A percentile compares a stretch with the other conserved stretches of the same genome.
Evolutionary conservation across 2,113 vertebrate genomes (phyloP).

Genomic region (Toxotes jaculatrix): DNA sequence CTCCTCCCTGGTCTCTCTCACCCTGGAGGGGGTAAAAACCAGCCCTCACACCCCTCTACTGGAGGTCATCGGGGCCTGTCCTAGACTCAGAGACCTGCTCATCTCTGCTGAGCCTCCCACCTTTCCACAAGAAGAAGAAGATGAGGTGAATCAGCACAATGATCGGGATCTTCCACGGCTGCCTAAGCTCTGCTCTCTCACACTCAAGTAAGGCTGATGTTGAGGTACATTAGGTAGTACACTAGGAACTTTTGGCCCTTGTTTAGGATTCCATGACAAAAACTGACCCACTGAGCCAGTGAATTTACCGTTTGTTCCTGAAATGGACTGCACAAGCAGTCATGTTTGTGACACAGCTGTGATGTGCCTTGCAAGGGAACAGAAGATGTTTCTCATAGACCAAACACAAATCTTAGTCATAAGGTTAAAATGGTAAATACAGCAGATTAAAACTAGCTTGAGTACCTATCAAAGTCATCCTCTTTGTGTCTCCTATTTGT

Average conservation of each 20-base stretch:
- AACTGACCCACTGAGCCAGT: neutral
- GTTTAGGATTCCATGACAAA: neutral
- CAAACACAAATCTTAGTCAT: neutral
- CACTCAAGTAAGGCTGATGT: conserved; percentile 74
- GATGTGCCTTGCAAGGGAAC: neutral
- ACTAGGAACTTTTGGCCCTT: neutral
- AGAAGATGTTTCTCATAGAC: neutral
- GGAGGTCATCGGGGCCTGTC: conserved; percentile 75
- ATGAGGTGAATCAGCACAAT: conserved; percentile 35
- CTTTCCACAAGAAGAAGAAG: conserved; percentile 3
- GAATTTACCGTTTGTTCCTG: neutral
- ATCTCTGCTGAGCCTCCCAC: conserved; percentile 73
- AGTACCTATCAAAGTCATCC: neutral
- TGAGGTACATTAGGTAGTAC: neutral
- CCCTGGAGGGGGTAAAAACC: conserved; percentile 80
- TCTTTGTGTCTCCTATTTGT: conserved; percentile 23
- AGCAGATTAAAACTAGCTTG: neutral
- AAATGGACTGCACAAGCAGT: neutral
- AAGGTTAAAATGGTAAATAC: neutral
- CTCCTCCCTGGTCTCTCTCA: conserved; percentile 75
- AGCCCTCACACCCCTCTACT: conserved; percentile 63
- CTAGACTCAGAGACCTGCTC: conserved; percentile 75
- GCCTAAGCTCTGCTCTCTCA: conserved; percentile 76
- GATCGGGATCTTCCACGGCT: conserved; percentile 63
- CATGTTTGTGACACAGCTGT: neutral